Evolutionary conservation across 2,888 invertebrate species (phyloP).

Genomic region (Mesopsocus fuscifrons): DNA sequence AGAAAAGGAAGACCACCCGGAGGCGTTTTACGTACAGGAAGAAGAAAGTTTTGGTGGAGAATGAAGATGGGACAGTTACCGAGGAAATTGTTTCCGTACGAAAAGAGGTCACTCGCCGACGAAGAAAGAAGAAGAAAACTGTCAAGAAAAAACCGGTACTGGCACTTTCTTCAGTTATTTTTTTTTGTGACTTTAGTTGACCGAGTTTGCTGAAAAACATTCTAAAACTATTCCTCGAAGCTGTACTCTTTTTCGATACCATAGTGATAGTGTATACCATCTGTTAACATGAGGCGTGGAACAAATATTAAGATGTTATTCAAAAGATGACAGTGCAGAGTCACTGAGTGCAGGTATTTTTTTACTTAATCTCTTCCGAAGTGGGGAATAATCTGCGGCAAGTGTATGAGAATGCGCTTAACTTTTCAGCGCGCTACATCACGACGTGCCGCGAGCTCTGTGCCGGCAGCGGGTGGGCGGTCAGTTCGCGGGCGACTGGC

Average conservation of each 20-base stretch:
- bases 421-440: conserved; percentile 16
- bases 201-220: too few species aligned
- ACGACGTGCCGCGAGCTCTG: conserved; percentile 21
- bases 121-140: conserved; percentile 15
- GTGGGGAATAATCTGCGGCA: too few species aligned
- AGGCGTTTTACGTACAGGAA: conserved; percentile 13
- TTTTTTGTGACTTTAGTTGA: conserved; percentile 3
- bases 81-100: conserved; percentile 15
- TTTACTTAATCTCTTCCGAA: too few species aligned
- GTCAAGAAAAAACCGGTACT: conserved; percentile 4
- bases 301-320: too few species aligned
- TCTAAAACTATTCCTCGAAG: too few species aligned
- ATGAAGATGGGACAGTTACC: conserved; percentile 15
- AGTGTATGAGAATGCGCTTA: too few species aligned
- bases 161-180: conserved; percentile 10
- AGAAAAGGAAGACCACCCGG: conserved; percentile 14
- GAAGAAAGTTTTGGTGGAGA: conserved; percentile 11
- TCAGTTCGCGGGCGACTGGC: conserved; percentile 32
- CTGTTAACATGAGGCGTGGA: too few species aligned
- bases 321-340: too few species aligned
- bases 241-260: too few species aligned
- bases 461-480: conserved; percentile 19
- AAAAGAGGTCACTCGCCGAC: conserved; percentile 9
- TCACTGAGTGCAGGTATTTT: too few species aligned
- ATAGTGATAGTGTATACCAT: too few species aligned